Evolutionary conservation across 2,888 invertebrate genomes (phyloP), one percentile per base, ranked within the genome.

Genomic region (Pediacus dermestoides): DNA sequence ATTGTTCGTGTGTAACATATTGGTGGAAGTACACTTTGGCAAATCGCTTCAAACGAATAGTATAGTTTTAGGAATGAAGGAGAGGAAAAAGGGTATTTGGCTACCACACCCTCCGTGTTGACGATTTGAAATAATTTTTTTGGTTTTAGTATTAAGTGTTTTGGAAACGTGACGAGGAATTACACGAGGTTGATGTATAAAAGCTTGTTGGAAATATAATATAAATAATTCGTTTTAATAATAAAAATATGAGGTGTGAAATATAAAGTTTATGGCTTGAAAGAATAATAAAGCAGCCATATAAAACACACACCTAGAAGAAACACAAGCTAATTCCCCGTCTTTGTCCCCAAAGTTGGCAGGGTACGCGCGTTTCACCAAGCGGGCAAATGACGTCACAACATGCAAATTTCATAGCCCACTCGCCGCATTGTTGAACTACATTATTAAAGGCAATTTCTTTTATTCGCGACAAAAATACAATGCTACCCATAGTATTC

Each of bases 1-100:
- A 65, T 67, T 64, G 65, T 64, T 66, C 63, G 63, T 60, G 53
- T 66, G 66, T 67, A 65, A 67, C 64, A 64, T 66, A 66, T 66
- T 63, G 66, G 57, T 56, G 53, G 40, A 43, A 49, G 48, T 49
- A 37, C 37, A n/a, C n/a, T n/a, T 31, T 9, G n/a, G n/a, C n/a
- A n/a, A n/a, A 30, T 16, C 28, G n/a, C n/a, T n/a, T n/a, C n/a
- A n/a, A n/a, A n/a, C n/a, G n/a, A n/a, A n/a, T n/a, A n/a, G n/a
- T n/a, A n/a, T n/a, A n/a, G n/a, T n/a, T n/a, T n/a, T n/a, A n/a
- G n/a, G n/a, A n/a, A n/a, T n/a, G n/a, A n/a, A n/a, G n/a, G n/a
- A n/a, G n/a, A n/a, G n/a, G n/a, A n/a, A n/a, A n/a, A n/a, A n/a
- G n/a, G n/a, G n/a, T n/a, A n/a, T n/a, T n/a, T n/a, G n/a, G n/a